Evolutionary conservation across 2,797 vertebrate genomes (phyloP).

Genomic region (Sebastes matsubarae): DNA sequence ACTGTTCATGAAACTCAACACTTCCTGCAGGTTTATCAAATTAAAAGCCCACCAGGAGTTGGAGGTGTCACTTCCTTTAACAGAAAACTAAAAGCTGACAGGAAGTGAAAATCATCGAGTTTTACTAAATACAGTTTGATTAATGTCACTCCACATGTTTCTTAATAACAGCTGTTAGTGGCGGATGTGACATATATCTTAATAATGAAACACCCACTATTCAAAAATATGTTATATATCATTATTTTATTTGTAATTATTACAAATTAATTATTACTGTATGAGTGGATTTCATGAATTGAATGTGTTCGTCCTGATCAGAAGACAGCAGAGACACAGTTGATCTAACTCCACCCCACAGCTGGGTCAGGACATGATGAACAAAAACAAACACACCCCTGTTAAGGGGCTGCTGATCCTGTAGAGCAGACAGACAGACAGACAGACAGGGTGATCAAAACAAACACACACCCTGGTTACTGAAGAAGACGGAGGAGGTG

Average conservation of each 20-base stretch:
- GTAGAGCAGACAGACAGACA: neutral
- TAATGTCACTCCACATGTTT: neutral
- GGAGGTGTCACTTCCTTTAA: neutral
- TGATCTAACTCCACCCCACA: neutral
- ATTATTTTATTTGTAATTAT: no score
- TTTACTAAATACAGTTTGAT: neutral
- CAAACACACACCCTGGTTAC: neutral
- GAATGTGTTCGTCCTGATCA: neutral
- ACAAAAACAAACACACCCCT: slow-evolving; percentile 32
- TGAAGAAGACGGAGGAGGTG: neutral
- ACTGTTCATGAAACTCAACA: neutral
- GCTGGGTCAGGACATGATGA: neutral
- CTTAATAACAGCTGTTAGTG: neutral
- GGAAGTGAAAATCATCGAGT: neutral
- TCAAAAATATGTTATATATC: neutral
- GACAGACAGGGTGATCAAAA: slow-evolving; percentile 1
- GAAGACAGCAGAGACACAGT: neutral
- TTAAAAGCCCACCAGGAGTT: neutral
- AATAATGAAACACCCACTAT: neutral
- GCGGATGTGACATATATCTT: no score
- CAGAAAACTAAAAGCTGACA: neutral
- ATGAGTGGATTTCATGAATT: no score
- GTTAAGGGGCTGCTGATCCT: neutral
- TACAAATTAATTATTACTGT: no score
- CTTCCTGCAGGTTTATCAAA: neutral